Evolutionary conservation across 2,113 vertebrate species (phyloP).

Genomic region (Chinchilla lanigera): DNA sequence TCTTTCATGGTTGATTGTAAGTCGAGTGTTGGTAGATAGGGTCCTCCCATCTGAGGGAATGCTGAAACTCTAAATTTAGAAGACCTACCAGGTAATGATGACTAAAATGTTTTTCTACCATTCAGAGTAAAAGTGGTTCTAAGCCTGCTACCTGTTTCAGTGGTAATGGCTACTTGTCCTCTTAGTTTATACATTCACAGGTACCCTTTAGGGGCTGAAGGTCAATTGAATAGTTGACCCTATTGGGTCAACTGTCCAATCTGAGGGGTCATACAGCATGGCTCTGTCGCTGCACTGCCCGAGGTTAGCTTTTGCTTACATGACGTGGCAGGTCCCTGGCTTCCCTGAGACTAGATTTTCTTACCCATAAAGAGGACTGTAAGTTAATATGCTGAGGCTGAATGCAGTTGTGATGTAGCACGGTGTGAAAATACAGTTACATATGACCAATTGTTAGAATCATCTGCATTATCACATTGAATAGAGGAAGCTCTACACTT

Average conservation of each 20-base stretch:
- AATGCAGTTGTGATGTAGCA: background rate
- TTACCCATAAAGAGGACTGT: background rate
- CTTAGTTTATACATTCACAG: background rate
- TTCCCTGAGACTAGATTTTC: background rate
- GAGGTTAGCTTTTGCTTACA: background rate
- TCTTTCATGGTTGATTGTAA: background rate
- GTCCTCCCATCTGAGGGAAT: no score
- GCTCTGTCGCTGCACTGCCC: background rate
- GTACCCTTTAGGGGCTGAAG: background rate
- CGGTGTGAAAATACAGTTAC: background rate
- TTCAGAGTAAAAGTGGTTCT: background rate
- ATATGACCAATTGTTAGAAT: accelerated
- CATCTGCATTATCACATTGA: background rate
- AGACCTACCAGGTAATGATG: background rate
- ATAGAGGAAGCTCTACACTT: background rate
- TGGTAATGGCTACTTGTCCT: background rate
- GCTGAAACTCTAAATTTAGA: background rate
- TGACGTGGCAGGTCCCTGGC: background rate
- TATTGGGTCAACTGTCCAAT: background rate
- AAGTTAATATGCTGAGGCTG: background rate
- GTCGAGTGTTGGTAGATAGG: background rate
- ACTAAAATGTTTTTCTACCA: background rate
- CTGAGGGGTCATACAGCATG: no score
- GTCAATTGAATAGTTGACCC: accelerated
- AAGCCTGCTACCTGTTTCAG: background rate